phyloP scores from a whole-genome alignment of 1,140 invertebrate species.

The Penaeus chinensis region DNA sequence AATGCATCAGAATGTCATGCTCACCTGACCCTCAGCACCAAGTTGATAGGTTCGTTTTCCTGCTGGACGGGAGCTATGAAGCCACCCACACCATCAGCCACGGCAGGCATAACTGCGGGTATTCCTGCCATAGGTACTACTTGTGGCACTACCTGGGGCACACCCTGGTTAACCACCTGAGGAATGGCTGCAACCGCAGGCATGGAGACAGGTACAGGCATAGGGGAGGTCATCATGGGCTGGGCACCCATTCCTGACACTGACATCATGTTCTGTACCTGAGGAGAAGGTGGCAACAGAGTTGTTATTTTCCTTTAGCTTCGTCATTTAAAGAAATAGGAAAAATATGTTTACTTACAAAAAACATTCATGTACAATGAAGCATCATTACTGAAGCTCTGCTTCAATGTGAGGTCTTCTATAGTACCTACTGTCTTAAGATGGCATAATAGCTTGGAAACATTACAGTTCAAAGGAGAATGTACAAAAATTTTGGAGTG shows the following conservation, averaged over 20 bases:
- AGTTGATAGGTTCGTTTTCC: conserved; percentile 73
- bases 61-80: conserved; percentile 52
- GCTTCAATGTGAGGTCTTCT: too few species aligned
- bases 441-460: too few species aligned
- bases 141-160: conserved; percentile 20
- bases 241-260: conserved; percentile 37
- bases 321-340: too few species aligned
- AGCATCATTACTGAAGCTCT: neutral
- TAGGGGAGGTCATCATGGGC: conserved; percentile 44
- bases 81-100: conserved; percentile 29
- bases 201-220: conserved; percentile 34
- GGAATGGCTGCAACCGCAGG: conserved; percentile 41
- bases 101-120: neutral
- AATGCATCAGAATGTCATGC: conserved; percentile 32
- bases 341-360: neutral
- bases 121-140: neutral
- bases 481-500: too few species aligned
- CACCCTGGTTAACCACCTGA: conserved; percentile 18
- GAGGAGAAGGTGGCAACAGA: neutral
- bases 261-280: conserved; percentile 47
- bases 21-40: conserved; percentile 84
- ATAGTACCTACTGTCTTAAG: too few species aligned
- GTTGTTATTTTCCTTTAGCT: neutral
- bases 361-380: neutral
- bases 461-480: too few species aligned